Evolutionary conservation across 2,113 vertebrate species (phyloP).

Genomic region (Stictonetta naevosa): DNA sequence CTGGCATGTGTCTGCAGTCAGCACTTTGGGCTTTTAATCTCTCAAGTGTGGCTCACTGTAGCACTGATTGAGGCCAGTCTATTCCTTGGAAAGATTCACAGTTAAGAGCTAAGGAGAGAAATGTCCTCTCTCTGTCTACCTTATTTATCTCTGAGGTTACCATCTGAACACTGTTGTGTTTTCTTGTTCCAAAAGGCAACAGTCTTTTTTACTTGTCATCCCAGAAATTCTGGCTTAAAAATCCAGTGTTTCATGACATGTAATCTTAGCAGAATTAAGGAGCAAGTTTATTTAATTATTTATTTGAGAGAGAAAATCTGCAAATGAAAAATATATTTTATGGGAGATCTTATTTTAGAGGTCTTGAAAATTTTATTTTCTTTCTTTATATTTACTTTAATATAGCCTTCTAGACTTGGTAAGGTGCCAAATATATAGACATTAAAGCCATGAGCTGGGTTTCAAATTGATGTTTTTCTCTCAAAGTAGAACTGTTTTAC

Average conservation of each 20-base stretch:
- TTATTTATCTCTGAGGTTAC: not conserved
- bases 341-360: not conserved
- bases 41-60: not conserved
- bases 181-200: not conserved
- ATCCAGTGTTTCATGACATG: rapidly evolving
- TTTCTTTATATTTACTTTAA: not conserved
- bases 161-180: not conserved
- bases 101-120: not conserved
- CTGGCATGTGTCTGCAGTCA: not conserved
- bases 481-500: not conserved
- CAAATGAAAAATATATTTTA: not conserved
- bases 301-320: not conserved
- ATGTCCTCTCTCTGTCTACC: not conserved
- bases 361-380: not conserved
- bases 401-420: not conserved
- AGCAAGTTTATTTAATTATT: not conserved
- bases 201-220: not conserved
- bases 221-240: not conserved
- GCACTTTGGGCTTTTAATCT: not conserved
- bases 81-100: not conserved
- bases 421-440: not conserved
- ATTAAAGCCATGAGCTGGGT: not conserved
- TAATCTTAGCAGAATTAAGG: not conserved
- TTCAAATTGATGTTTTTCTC: not conserved
- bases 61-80: not conserved